Percentiles rank a stretch among this genome's conserved stretches.
Conservation (phyloP, 2,888 invertebrate genomes). For the Synanthedon andrenaeformis region DNA sequence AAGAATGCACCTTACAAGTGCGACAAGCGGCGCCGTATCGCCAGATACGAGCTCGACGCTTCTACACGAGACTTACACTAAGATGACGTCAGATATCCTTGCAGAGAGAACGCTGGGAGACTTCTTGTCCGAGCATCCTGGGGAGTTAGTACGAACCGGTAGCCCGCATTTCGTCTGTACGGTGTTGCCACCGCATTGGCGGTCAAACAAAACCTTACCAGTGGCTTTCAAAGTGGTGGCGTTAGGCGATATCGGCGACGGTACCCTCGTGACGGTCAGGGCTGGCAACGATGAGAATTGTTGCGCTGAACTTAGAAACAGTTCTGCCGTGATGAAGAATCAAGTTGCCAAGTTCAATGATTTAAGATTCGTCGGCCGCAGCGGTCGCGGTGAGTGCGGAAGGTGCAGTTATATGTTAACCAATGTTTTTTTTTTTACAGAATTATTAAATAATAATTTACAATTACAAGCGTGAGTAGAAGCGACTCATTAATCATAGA, state of each 20-base stretch:
- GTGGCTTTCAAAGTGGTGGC: constrained; percentile 97
- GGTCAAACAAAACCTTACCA: constrained; percentile 97
- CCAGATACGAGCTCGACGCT: constrained; percentile 79
- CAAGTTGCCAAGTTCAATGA: constrained; percentile 99
- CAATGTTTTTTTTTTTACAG: constrained; percentile 8
- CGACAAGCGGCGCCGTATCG: constrained; percentile 71
- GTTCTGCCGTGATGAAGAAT: constrained; percentile 96
- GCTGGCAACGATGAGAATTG: constrained; percentile 99
- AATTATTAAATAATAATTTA: constrained; percentile 17
- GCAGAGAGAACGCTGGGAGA: constrained; percentile 89
- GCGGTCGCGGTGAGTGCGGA: constrained; percentile 93
- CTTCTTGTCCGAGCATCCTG: constrained; percentile 90
- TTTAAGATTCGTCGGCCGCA: constrained; percentile 96
- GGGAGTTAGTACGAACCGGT: constrained; percentile 91
- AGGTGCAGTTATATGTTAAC: constrained; percentile 58
- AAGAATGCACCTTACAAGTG: constrained; percentile 68
- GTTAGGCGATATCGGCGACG: constrained; percentile 93
- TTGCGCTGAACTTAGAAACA: constrained; percentile 95
- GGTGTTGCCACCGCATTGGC: constrained; percentile 95
- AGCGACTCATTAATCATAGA: neutral
- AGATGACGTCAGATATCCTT: constrained; percentile 91
- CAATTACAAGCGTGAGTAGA: neutral
- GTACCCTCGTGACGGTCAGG: constrained; percentile 93
- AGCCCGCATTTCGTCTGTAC: constrained; percentile 97
- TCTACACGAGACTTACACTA: constrained; percentile 85